Evolutionary conservation across 2,113 vertebrate species (phyloP), one percentile per base, ranked within the genome.

Genomic region (Tetrao urogallus): DNA sequence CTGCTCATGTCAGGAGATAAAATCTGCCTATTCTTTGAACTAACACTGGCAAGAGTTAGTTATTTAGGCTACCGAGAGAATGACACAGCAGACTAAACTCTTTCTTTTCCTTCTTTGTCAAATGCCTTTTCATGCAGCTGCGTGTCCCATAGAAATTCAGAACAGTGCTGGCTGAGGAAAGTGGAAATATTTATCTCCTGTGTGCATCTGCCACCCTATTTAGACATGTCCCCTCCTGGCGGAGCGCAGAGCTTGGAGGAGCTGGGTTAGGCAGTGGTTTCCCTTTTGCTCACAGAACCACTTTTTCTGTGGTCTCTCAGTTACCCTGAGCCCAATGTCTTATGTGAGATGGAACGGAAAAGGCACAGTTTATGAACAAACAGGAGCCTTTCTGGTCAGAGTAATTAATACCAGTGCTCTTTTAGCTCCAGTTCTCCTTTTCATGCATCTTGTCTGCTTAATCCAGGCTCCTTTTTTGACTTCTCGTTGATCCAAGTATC

Each of bases 11-110:
- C 40, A 88, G 69, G 38, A 57, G 63, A 87, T 54, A 83, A 95
- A 82, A 94, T 84, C 65, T 86, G n/a, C 60, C 14, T 81, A 2
- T 85, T 73, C 64, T 74, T 93, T 93, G 38, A 74, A 73, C 17
- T 82, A 72, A 52, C 38, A 16, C 20, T 76, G 71, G 14, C n/a
- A 13, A 69, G 56, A 78, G n/a, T 71, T 78, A 56, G 57, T 92
- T 90, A 60, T 76, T 78, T 66, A 89, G 78, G 48, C 88, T 91
- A 54, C 48, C 42, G 18, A 38, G 21, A 84, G 32, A 85, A 30
- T 86, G 92, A 71, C 89, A 52, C 13, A 76, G 74, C 85, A 93
- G 85, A 64, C 43, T 60, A 92, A 92, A 92, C 32, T 71, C 71
- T n/a, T 65, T 65, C 58, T 84, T 79, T 76, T 79, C 40, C 34